Percentiles rank a stretch among this genome's conserved stretches.
Evolutionary conservation across 2,888 invertebrate species (phyloP).

Genomic region (Heliconius cydno): DNA sequence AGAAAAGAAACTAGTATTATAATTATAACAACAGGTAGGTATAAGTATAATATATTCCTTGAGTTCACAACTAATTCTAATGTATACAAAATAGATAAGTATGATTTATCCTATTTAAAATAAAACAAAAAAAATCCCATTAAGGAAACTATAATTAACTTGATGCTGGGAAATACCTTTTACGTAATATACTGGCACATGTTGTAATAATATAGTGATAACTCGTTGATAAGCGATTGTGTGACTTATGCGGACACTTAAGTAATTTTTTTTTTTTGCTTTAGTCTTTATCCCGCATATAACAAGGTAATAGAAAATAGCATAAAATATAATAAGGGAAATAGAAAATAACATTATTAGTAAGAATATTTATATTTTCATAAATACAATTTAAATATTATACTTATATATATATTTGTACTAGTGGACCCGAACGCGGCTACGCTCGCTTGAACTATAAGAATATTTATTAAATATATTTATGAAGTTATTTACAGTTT

Average conservation of each 20-base stretch:
- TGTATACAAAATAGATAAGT: not conserved
- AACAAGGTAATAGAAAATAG: too few relatives aligned
- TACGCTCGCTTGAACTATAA: too few relatives aligned
- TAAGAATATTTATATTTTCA: not conserved
- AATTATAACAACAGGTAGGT: too few relatives aligned
- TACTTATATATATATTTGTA: not conserved
- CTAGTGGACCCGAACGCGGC: too few relatives aligned
- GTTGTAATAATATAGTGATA: not conserved
- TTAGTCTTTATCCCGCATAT: too few relatives aligned
- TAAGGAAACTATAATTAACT: slow-evolving; percentile 12
- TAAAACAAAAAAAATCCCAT: slow-evolving; percentile 3
- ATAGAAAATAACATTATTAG: too few relatives aligned
- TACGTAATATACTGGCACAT: not conserved
- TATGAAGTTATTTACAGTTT: too few relatives aligned
- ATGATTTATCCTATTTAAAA: not conserved
- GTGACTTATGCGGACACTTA: not conserved
- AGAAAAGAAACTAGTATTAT: too few relatives aligned
- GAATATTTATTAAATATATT: too few relatives aligned
- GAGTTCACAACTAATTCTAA: not conserved
- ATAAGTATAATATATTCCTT: too few relatives aligned
- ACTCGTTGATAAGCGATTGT: not conserved
- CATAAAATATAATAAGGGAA: too few relatives aligned
- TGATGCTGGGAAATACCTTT: slow-evolving; percentile 10
- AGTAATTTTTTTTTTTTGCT: too few relatives aligned
- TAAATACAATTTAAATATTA: not conserved